These are phyloP conservation scores for Eueremaeus valkanovi DNA, from an alignment of 2,888 invertebrate species.

Conservation along the genomic window DNA sequence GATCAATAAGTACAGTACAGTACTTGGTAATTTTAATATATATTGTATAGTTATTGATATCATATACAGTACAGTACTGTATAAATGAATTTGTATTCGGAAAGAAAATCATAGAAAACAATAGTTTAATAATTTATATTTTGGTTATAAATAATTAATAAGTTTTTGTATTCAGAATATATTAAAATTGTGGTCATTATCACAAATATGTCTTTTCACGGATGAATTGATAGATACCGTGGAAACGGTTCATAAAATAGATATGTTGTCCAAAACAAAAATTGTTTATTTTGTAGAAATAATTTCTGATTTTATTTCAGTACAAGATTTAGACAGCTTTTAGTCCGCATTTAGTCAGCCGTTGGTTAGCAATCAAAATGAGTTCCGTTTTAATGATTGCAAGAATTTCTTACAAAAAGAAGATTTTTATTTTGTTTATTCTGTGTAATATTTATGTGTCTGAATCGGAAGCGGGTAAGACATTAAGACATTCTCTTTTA, in stretches of 20 bases:
- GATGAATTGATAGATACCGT: constrained; percentile 11
- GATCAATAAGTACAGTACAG: no score
- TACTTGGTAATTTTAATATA: no score
- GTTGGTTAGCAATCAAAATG: neutral
- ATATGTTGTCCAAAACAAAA: constrained; percentile 29
- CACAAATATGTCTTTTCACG: neutral
- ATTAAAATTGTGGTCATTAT: constrained; percentile 24
- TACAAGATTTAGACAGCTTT: neutral
- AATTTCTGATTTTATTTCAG: neutral
- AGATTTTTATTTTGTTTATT: constrained; percentile 11
- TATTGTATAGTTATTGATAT: no score
- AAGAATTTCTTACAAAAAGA: constrained; percentile 4
- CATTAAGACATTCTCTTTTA: neutral
- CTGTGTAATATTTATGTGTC: neutral
- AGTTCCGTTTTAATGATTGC: constrained; percentile 3
- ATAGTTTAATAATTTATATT: no score
- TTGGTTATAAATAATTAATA: constrained; percentile 13
- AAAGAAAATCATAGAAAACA: no score
- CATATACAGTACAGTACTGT: no score
- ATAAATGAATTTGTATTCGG: no score
- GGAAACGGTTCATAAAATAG: neutral
- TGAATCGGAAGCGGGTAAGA: neutral
- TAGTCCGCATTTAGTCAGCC: neutral
- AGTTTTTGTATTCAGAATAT: neutral
- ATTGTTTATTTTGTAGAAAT: neutral